These are phyloP conservation scores for Ceyx margarethae DNA, from an alignment of 2,113 vertebrate genomes.

Conservation along the genomic window DNA sequence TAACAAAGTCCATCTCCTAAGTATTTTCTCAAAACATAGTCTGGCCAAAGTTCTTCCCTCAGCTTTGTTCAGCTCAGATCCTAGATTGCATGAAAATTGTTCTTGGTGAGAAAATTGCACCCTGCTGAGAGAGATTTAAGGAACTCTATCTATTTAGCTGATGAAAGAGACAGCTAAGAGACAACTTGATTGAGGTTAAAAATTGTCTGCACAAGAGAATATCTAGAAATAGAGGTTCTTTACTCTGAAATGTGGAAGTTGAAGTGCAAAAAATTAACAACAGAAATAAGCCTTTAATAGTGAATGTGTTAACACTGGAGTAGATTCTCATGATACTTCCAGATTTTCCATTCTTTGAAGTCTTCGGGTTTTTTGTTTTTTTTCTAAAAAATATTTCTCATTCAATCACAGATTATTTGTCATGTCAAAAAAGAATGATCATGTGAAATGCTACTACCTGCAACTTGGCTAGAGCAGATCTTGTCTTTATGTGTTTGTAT, in stretches of 20 bases:
- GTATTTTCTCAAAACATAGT: not conserved
- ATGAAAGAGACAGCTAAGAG: slow-evolving; percentile 22
- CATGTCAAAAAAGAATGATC: not conserved
- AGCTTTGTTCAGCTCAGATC: not conserved
- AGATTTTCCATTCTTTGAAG: not conserved
- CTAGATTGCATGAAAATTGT: not conserved
- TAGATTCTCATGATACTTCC: not conserved
- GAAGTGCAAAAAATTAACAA: not conserved
- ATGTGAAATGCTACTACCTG: not conserved
- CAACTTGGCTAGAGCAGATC: not conserved
- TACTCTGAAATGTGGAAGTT: not conserved
- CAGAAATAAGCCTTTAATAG: not conserved
- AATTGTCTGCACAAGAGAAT: not conserved
- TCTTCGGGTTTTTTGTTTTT: not conserved
- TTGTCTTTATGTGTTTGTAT: not conserved
- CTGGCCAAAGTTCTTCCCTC: not conserved
- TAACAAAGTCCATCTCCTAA: slow-evolving; percentile 38
- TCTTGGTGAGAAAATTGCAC: slow-evolving; percentile 23
- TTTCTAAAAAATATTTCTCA: not conserved
- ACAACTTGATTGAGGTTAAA: not conserved
- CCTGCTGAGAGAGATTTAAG: slow-evolving; percentile 7
- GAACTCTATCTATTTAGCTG: not conserved
- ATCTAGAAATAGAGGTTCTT: not conserved
- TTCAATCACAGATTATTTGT: not conserved
- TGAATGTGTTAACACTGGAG: not conserved